These are phyloP conservation scores for Helleia helle DNA, from an alignment of 2,888 invertebrate genomes.

Conservation along the genomic window DNA sequence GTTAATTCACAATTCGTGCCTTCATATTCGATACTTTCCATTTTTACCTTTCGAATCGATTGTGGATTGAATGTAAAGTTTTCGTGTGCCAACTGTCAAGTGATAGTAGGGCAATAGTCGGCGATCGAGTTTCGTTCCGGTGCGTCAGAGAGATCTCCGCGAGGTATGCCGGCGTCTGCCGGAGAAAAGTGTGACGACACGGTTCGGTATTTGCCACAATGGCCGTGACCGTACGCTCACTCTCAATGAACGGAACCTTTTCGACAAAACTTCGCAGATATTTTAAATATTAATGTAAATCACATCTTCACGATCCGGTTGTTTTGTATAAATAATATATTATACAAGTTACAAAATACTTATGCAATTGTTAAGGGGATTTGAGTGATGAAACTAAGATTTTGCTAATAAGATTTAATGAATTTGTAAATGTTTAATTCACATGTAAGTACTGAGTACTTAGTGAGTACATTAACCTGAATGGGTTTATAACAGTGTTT, in stretches of 20 bases:
- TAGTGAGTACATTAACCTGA: no score
- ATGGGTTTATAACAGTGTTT: no score
- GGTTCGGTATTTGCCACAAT: constrained; percentile 37
- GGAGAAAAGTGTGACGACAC: constrained; percentile 40
- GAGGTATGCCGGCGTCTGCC: constrained; percentile 22
- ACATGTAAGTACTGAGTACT: no score
- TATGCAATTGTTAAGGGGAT: no score
- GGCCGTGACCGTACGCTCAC: constrained; percentile 55
- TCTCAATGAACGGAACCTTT: constrained; percentile 42
- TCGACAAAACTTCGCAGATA: constrained; percentile 19
- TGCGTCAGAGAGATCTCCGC: constrained; percentile 42
- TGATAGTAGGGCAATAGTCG: constrained; percentile 60
- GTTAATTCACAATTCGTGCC: no score
- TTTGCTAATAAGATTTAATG: no score
- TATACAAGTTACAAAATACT: no score
- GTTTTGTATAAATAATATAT: no score
- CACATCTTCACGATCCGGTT: no score
- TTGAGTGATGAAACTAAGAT: no score
- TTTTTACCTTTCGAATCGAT: constrained; percentile 4
- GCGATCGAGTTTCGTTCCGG: constrained; percentile 46
- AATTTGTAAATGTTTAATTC: no score
- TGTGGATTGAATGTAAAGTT: background rate
- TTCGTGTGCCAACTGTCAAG: background rate
- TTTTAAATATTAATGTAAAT: no score
- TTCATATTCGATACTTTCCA: constrained; percentile 5